Conservation (phyloP, 2,888 invertebrate genomes). For the Siphlonurus alternatus region DNA sequence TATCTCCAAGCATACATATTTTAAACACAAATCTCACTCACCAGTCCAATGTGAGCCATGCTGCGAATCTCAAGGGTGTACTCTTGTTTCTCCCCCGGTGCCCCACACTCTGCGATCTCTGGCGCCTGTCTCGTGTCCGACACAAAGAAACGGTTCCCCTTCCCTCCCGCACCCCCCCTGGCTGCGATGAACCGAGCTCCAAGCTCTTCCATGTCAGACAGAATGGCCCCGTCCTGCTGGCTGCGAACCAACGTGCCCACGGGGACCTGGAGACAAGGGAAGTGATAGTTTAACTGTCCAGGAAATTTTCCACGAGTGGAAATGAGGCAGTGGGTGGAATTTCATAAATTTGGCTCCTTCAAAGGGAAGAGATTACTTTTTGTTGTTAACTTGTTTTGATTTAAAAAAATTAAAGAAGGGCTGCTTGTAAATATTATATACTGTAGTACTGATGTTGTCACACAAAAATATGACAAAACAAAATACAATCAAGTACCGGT, state of each 20-base stretch:
- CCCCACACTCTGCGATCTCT: slow-evolving; percentile 72
- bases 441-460: too few relatives aligned
- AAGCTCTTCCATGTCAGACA: slow-evolving; percentile 47
- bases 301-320: too few relatives aligned
- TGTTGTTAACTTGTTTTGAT: too few relatives aligned
- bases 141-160: slow-evolving; percentile 85
- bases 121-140: slow-evolving; percentile 65
- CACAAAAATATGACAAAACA: too few relatives aligned
- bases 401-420: too few relatives aligned
- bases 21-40: too few relatives aligned
- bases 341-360: too few relatives aligned
- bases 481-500: too few relatives aligned
- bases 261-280: slow-evolving; percentile 62
- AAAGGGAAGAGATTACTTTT: background rate
- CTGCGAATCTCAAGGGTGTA: slow-evolving; percentile 72
- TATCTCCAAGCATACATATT: too few relatives aligned
- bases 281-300: too few relatives aligned
- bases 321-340: too few relatives aligned
- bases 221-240: slow-evolving; percentile 33
- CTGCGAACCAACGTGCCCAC: slow-evolving; percentile 55
- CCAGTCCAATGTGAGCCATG: slow-evolving; percentile 89
- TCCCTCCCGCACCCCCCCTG: slow-evolving; percentile 88
- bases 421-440: too few relatives aligned
- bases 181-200: slow-evolving; percentile 81
- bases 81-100: slow-evolving; percentile 52